phyloP scores from a whole-genome alignment of 2,797 vertebrate species.

The Cryptoblepharus egeriae region DNA sequence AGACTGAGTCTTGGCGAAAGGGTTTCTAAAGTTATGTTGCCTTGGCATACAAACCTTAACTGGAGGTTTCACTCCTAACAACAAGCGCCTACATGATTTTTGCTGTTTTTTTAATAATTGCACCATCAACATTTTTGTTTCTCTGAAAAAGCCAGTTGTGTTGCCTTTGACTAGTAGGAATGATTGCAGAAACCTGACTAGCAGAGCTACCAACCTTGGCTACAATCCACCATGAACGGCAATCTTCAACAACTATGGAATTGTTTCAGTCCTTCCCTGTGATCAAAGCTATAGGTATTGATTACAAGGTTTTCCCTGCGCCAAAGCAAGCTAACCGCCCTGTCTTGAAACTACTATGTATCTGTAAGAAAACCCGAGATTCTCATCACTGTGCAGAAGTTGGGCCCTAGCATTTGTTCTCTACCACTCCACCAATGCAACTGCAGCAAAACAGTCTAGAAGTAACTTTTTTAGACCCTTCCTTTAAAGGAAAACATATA shows the following conservation, averaged over 20 bases:
- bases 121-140: background rate
- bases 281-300: slow-evolving; percentile 4
- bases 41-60: background rate
- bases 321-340: background rate
- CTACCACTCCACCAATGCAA: background rate
- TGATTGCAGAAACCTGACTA: background rate
- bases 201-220: background rate
- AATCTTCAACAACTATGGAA: background rate
- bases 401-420: background rate
- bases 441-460: background rate
- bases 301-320: background rate
- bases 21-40: too few species aligned
- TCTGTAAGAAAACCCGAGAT: background rate
- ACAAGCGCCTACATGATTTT: slow-evolving; percentile 3
- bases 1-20: background rate
- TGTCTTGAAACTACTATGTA: background rate
- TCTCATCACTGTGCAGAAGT: background rate
- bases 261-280: slow-evolving; percentile 21
- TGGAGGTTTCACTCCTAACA: background rate
- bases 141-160: background rate
- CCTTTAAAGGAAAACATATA: background rate
- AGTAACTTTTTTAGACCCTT: background rate
- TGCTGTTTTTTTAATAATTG: background rate
- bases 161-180: background rate
- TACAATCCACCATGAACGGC: background rate